Base-by-base conservation (phyloP, 2,888 invertebrate genomes). In the Agelastica alni region DNA sequence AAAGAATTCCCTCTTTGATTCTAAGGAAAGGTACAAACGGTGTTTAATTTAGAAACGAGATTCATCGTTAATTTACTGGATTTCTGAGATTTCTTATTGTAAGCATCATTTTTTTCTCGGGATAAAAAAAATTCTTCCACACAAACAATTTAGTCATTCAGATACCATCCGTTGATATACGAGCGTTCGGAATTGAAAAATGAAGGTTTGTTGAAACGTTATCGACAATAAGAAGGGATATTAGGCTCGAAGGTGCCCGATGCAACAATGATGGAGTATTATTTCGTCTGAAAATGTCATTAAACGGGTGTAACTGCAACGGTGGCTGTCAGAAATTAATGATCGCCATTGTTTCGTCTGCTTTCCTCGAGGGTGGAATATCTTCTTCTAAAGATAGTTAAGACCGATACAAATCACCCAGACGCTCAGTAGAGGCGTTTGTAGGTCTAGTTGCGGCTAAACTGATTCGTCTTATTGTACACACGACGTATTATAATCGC, bases 281-380 rank as follows among this genome's bases (percentile, higher is more conserved):
- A 43, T 56, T 51, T 41, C 22, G 47, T 34, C 55, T 51, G 13
- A 47, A 55, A 51, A 46, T 47, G 51, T 49, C 56, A 51, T 51
- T 56, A 56, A 56, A 56, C 46, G 46, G 46, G 42, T 51, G 56
- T 34, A 56, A 56, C 51, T 34, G 46, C 56, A 42, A 37, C 51
- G 46, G 42, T 45, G 37, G 39, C 51, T 31, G 56, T 51, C 56
- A 51, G 51, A 45, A 51, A 56, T 56, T 56, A 51, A 56, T 56
- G 56, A 56, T 56, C 51, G 22, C 36, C 51, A 55, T 56, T 51
- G 56, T 56, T 46, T 47, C 46, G 41, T 42, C 42, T 34, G 54
- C 22, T 37, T 9, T 34, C 16, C 36, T 51, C 30, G 28, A 16
- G 41, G 42, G 43, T 41, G 22, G 46, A 31, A 51, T 49, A 34